Conservation (phyloP, 2,797 vertebrate species). For the Molossus alvarezi region DNA sequence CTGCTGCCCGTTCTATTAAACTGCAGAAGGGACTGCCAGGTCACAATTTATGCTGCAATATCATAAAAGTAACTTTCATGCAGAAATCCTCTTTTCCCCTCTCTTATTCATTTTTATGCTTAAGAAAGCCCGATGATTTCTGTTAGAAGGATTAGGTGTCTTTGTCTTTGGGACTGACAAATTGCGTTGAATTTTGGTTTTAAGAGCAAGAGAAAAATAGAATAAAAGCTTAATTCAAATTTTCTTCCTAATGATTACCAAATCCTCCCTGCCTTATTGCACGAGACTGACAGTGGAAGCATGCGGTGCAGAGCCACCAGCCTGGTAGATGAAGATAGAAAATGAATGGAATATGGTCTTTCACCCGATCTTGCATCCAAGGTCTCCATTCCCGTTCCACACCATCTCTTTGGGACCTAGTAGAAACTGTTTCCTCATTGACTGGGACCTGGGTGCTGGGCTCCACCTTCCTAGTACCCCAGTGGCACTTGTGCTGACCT, state of each 20-base stretch:
- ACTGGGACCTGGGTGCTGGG: too few species aligned
- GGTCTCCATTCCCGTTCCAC: not conserved
- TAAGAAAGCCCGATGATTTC: constrained; percentile 82
- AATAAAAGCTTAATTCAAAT: constrained; percentile 68
- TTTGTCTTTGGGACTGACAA: constrained; percentile 72
- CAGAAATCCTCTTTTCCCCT: constrained; percentile 64
- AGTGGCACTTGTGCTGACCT: not conserved
- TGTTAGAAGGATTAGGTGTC: constrained; percentile 76
- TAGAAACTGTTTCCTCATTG: not conserved
- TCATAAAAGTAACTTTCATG: constrained; percentile 87
- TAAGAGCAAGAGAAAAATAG: constrained; percentile 73
- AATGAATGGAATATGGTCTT: not conserved
- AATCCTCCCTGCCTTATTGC: constrained; percentile 43
- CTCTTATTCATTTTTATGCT: constrained; percentile 73
- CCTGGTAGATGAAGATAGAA: not conserved
- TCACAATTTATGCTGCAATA: constrained; percentile 85
- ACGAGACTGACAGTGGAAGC: constrained; percentile 12
- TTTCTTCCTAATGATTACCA: constrained; percentile 79
- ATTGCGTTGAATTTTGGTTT: constrained; percentile 74
- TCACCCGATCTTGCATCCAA: not conserved
- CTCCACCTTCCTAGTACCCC: not conserved
- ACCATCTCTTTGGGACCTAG: rapidly evolving
- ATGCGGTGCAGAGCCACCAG: not conserved
- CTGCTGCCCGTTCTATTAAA: constrained; percentile 86
- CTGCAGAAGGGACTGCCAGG: constrained; percentile 84